Conservation (phyloP, 2,888 invertebrate species). For the Microctonus hyperodae region DNA sequence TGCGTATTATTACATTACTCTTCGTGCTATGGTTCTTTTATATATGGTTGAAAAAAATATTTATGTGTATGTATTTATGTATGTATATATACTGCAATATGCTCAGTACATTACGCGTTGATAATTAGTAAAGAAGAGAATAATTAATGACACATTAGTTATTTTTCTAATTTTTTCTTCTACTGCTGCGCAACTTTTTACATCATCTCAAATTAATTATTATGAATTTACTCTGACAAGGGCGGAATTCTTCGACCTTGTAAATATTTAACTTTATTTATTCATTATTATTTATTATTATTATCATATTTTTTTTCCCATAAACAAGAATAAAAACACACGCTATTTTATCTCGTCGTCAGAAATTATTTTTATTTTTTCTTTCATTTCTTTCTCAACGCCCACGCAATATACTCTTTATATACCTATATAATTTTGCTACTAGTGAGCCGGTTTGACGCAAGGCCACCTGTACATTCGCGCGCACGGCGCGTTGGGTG, state of each 20-base stretch:
- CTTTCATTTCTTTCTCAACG: background rate
- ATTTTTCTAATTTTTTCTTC: too few species aligned
- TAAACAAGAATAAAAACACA: background rate
- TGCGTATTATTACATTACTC: conserved; percentile 22
- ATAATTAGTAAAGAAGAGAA: too few species aligned
- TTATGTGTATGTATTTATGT: too few species aligned
- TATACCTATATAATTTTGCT: background rate
- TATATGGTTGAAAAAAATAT: too few species aligned
- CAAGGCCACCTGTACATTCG: conserved; percentile 56
- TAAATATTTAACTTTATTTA: too few species aligned
- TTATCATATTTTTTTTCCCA: background rate
- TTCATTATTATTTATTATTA: too few species aligned
- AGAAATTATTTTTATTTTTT: background rate
- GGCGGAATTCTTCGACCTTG: conserved; percentile 18
- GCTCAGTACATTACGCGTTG: too few species aligned
- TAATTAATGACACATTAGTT: too few species aligned
- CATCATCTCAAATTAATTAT: background rate
- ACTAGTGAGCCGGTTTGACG: conserved; percentile 21
- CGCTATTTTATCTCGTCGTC: conserved; percentile 5
- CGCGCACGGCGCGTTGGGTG: conserved; percentile 49
- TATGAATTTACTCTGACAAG: background rate
- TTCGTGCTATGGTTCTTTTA: too few species aligned
- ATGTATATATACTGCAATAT: too few species aligned
- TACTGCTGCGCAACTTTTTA: background rate
- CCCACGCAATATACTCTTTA: conserved; percentile 12